phyloP scores from a whole-genome alignment of 2,113 vertebrate species.

The Emydura subglobosa region DNA sequence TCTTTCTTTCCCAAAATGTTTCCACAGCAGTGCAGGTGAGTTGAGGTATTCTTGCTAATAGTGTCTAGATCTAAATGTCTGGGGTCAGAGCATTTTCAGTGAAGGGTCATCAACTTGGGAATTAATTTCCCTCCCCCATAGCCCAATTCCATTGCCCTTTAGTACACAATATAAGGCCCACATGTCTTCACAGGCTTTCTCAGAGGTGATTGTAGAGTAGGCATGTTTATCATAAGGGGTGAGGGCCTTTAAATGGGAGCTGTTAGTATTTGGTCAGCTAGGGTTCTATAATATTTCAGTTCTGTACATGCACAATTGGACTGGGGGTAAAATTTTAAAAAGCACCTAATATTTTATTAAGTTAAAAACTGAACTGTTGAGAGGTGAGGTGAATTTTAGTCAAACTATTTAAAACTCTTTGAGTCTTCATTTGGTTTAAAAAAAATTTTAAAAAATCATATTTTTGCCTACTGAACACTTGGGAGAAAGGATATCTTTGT shows the following conservation, averaged over 20 bases:
- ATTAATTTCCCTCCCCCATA: background rate
- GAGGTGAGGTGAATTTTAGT: slow-evolving; percentile 7
- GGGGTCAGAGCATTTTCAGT: background rate
- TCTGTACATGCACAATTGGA: background rate
- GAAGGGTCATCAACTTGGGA: background rate
- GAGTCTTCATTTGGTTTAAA: background rate
- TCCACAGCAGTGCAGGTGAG: background rate
- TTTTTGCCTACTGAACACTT: background rate
- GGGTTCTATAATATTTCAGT: background rate
- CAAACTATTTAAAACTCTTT: background rate
- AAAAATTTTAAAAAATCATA: background rate
- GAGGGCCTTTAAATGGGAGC: background rate
- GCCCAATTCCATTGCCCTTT: background rate
- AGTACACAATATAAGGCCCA: accelerated
- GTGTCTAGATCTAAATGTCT: background rate
- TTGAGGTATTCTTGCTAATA: accelerated
- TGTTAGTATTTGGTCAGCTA: background rate
- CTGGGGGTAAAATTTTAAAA: background rate
- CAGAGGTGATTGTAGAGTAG: background rate
- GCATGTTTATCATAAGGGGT: background rate
- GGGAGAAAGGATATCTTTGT: accelerated
- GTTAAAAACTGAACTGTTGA: slow-evolving; percentile 26
- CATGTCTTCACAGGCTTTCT: background rate
- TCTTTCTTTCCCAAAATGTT: background rate
- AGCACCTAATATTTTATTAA: background rate